Base-by-base conservation (phyloP, 2,888 invertebrate genomes). In the Drosophila anomalata region DNA sequence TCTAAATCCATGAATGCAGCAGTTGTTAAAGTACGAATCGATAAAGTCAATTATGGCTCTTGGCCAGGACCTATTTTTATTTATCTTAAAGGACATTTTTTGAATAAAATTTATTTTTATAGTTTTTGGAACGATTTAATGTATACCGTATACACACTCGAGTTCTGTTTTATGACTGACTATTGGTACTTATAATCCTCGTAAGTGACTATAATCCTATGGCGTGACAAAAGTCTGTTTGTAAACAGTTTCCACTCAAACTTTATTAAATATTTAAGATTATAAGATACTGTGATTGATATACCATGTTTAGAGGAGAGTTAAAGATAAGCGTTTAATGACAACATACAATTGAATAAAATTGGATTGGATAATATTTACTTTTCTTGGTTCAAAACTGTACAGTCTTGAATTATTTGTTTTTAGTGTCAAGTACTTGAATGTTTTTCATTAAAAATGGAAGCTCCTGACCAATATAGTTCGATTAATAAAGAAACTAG, bases 1-100 rank as follows among this genome's bases (percentile, higher is more conserved):
- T 0, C 79, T 75, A 52, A 91, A 87, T 6, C 91, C 91, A 71
- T 91, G 91, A 48, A 91, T 89, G 56, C 88, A 82, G 54, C 90
- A 89, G 39, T 89, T 87, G 36, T 76, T 73, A 17, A 90, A 87
- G 65, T 90, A 91, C n/a, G 86, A 72, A 55, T 75, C 56, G 6
- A 83, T 59, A 60, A 80, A 89, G 22, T 50, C 33, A 1, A 68
- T n/a, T 3, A 69, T 26, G 3, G 9, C 2, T 17, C 14, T 24
- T 1, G 54, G 44, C 47, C 73, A 61, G n/a, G 51, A 54, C 7
- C 57, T 29, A 24, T 29, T 29, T 4, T 31, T 22, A 2, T 47
- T 26, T 26, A 26, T n/a, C n/a, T 5, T 68, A 0, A 6, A n/a
- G 4, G 14, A n/a, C 58, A 26, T 58, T 47, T 7, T 11, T 29